A percentile compares a stretch with the other conserved stretches of the same genome.
These are phyloP conservation scores for Eriosoma lanigerum DNA, from an alignment of 1,140 invertebrate genomes.

Conservation along the genomic window DNA sequence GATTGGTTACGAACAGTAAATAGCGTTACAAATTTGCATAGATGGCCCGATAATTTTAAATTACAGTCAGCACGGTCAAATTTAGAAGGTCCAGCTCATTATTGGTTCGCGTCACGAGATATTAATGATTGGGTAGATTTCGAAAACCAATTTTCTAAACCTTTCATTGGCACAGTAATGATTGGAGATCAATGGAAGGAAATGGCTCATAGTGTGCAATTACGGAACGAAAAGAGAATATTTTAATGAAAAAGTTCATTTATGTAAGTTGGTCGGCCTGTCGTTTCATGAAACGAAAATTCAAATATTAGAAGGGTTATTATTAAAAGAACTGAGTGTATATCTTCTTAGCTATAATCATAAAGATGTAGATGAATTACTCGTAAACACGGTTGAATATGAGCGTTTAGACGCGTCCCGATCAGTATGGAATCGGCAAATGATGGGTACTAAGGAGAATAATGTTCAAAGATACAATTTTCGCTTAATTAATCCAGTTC, in stretches of 20 bases:
- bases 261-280: neutral
- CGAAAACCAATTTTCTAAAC: neutral
- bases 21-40: neutral
- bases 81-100: neutral
- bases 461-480: neutral
- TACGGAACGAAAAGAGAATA: neutral
- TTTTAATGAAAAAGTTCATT: neutral
- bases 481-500: too few species aligned
- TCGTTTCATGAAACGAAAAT: neutral
- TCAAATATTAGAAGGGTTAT: neutral
- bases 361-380: neutral
- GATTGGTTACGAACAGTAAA: conserved; percentile 8
- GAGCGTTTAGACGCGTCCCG: neutral
- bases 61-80: neutral
- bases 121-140: neutral
- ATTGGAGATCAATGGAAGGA: neutral
- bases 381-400: neutral
- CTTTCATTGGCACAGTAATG: neutral
- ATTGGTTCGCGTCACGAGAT: neutral
- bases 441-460: neutral
- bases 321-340: neutral
- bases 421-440: neutral
- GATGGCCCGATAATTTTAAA: neutral
- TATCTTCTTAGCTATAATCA: neutral
- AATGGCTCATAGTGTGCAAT: neutral